Evolutionary conservation across 2,113 vertebrate genomes (phyloP), one percentile per base, ranked within the genome.

Genomic region (Natator depressus): DNA sequence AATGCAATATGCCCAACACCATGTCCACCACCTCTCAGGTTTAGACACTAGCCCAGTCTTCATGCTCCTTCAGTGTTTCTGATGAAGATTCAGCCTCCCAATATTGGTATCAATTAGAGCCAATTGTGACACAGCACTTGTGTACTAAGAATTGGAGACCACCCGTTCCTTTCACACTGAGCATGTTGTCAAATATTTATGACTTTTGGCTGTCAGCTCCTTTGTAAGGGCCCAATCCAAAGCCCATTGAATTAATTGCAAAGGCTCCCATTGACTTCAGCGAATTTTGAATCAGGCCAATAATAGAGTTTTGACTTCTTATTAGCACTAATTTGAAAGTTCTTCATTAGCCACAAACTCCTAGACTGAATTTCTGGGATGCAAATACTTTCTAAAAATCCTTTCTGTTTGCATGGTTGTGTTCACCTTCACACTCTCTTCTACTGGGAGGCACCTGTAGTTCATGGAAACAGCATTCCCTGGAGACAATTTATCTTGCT

Each of bases 391-490:
- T 51, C 47, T 79, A 62, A 89, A 90, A 96, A 49, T 49, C 42
- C 9, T 24, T 89, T 89, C 27, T 82, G 27, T 57, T 59, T 86
- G 10, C 54, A 62, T 0, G 0, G 75, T 55, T 79, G 75, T 78
- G 24, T 90, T 92, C 10, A 31, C 84, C 88, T 82, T 49, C 90
- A 92, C 49, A 75, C 55, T 65, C 8, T 59, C 29, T 11, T 87
- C 65, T 90, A 22, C 42, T 55, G 0, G 1, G 5, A 79, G 83
- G 46, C 8, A 65, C 72, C 62, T 14, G 11, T 27, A 75, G 38
- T 46, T 93, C 27, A 86, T 79, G 82, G 72, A 87, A 93, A 88
- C 50, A 35, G 88, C 14, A 54, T 84, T 95, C 87, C 89, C 79
- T 82, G 79, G 84, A 86, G 54, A 53, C 54, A 87, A 50, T 50